Conservation (phyloP, 2,797 vertebrate genomes). For the Platalea minor region DNA sequence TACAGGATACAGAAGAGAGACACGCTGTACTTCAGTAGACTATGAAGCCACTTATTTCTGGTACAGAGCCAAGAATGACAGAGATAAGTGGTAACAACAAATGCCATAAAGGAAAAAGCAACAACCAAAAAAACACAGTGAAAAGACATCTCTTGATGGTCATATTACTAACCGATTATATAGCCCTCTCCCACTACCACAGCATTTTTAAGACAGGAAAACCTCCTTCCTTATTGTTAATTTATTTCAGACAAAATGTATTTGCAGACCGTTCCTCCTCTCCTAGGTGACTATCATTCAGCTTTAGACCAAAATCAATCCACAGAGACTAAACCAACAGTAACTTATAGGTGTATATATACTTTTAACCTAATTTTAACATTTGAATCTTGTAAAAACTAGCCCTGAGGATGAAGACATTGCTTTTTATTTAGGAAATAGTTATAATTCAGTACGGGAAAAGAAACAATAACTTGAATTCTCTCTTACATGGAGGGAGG, state of each 20-base stretch:
- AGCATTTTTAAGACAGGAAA: background rate
- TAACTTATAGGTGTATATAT: background rate
- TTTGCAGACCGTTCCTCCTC: background rate
- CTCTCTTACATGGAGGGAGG: rapidly evolving
- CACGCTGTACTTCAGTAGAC: background rate
- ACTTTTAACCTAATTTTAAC: background rate
- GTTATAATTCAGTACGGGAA: background rate
- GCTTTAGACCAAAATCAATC: background rate
- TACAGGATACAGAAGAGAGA: slow-evolving; percentile 56
- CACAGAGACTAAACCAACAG: background rate
- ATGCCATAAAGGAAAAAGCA: background rate
- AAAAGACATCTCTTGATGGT: background rate
- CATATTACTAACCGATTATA: rapidly evolving
- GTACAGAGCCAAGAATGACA: background rate
- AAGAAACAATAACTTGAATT: background rate
- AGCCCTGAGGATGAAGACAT: background rate
- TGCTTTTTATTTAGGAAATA: background rate
- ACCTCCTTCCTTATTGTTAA: background rate
- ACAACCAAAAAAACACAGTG: background rate
- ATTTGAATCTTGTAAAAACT: background rate
- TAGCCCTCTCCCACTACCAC: background rate
- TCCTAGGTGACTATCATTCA: background rate
- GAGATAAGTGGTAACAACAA: rapidly evolving
- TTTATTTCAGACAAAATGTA: background rate
- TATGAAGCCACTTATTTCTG: background rate